phyloP scores from a whole-genome alignment of 2,888 invertebrate genomes.

The Leptopterna dolabrata region DNA sequence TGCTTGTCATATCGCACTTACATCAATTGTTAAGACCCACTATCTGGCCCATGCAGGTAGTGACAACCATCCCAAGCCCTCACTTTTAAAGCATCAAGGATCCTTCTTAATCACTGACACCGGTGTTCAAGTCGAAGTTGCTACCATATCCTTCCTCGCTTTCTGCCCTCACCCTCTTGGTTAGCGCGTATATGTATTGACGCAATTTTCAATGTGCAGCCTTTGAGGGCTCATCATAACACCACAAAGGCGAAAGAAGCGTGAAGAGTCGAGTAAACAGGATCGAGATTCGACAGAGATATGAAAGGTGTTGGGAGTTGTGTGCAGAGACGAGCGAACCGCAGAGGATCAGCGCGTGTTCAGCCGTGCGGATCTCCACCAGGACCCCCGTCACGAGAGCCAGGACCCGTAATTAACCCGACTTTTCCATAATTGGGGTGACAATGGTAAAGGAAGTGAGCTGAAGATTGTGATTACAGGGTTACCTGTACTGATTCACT shows the following conservation, averaged over 20 bases:
- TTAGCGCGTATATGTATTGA: too few species aligned
- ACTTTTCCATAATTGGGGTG: conserved; percentile 16
- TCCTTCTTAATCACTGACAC: too few species aligned
- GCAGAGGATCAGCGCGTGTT: background rate
- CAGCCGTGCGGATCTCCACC: conserved; percentile 22
- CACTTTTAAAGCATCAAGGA: too few species aligned
- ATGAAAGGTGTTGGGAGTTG: conserved; percentile 18
- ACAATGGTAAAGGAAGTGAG: conserved; percentile 16
- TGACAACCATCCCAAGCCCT: too few species aligned
- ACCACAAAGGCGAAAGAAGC: background rate
- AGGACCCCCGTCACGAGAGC: background rate
- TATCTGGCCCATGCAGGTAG: too few species aligned
- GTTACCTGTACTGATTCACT: background rate
- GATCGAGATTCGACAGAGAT: background rate
- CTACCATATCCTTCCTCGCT: too few species aligned
- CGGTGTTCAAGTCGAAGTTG: too few species aligned
- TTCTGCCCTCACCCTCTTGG: too few species aligned
- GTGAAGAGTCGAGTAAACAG: background rate
- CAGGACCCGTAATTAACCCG: background rate
- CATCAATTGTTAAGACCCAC: too few species aligned
- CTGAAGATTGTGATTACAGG: conserved; percentile 11
- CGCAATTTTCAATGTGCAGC: background rate
- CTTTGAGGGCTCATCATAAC: background rate
- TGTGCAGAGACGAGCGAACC: background rate
- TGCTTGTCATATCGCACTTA: too few species aligned